These are phyloP conservation scores for Chrysodeixis includens DNA, from an alignment of 2,888 invertebrate genomes.

Conservation along the genomic window DNA sequence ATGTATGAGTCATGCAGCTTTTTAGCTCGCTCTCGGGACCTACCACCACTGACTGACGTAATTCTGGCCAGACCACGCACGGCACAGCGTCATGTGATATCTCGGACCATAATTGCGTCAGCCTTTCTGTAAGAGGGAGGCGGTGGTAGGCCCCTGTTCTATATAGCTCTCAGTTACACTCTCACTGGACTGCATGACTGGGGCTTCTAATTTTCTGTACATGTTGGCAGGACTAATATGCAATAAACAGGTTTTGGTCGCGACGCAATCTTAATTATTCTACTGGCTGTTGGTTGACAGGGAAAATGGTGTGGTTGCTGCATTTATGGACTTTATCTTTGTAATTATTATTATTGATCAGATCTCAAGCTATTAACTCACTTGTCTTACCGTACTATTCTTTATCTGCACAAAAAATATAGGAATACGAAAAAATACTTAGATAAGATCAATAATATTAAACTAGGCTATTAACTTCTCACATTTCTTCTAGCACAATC, in stretches of 20 bases:
- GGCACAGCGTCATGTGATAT: no score
- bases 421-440: no score
- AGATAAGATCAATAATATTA: background rate
- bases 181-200: constrained; percentile 25
- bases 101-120: no score
- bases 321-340: background rate
- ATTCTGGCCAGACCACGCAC: no score
- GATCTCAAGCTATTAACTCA: background rate
- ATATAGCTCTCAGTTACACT: constrained; percentile 3
- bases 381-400: background rate
- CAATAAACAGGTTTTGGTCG: background rate
- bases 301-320: background rate
- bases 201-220: constrained; percentile 25
- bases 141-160: background rate
- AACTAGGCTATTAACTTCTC: constrained; percentile 3
- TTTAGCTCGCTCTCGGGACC: background rate
- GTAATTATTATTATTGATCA: background rate
- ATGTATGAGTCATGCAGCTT: background rate
- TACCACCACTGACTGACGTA: no score
- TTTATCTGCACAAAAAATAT: no score
- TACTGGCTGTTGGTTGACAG: background rate
- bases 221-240: background rate
- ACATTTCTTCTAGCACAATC: background rate
- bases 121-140: no score
- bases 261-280: background rate